Evolutionary conservation across 2,113 vertebrate genomes (phyloP).

Genomic region (Opisthocomus hoazin): DNA sequence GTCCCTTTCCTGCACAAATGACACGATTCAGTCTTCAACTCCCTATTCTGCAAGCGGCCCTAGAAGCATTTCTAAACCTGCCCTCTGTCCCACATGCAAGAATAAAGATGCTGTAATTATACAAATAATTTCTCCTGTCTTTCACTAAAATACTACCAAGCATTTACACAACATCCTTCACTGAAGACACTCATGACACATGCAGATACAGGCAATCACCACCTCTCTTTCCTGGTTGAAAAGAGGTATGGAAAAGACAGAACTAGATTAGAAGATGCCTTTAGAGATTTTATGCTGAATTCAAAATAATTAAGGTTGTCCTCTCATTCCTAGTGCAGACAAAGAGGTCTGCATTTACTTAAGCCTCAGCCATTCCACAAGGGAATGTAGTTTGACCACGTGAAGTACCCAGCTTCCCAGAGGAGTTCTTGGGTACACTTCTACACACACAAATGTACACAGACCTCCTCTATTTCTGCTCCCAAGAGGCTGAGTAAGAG

Average conservation of each 20-base stretch:
- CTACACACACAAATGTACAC: not conserved
- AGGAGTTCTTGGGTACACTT: not conserved
- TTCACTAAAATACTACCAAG: not conserved
- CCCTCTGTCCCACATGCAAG: not conserved
- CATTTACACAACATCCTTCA: not conserved
- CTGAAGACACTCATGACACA: not conserved
- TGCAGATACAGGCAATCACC: not conserved
- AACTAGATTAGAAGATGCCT: not conserved
- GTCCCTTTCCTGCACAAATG: not conserved
- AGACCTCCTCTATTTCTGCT: not conserved
- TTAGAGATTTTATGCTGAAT: not conserved
- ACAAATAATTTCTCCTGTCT: not conserved
- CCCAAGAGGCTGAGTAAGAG: not conserved
- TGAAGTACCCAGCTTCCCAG: not conserved
- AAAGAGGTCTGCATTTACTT: not conserved
- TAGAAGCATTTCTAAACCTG: not conserved
- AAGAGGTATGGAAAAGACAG: not conserved
- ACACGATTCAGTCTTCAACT: not conserved
- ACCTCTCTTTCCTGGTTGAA: not conserved
- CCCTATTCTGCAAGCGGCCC: not conserved
- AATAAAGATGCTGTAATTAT: not conserved
- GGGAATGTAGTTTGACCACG: not conserved
- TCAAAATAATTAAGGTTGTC: not conserved
- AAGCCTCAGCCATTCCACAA: not conserved
- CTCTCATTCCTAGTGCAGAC: not conserved